phyloP scores from a whole-genome alignment of 2,797 vertebrate genomes.

The Anisognathus igniventris region DNA sequence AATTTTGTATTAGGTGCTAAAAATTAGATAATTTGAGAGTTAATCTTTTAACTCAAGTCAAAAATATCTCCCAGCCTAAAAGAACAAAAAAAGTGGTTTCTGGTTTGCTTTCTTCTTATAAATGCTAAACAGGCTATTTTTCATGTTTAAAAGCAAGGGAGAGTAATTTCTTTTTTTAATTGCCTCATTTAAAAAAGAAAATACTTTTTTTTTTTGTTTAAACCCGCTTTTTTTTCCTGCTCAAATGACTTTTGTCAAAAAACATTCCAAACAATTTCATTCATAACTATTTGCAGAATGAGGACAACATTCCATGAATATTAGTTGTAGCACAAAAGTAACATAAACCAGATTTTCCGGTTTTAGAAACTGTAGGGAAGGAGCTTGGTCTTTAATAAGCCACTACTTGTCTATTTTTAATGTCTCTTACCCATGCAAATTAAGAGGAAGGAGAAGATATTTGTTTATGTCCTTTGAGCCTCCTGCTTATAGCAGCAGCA shows the following conservation, averaged over 20 bases:
- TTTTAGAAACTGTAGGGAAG: neutral
- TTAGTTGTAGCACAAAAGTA: neutral
- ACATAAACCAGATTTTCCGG: neutral
- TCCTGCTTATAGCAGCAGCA: neutral
- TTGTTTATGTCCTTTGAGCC: neutral
- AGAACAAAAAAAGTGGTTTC: neutral
- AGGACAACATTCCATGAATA: neutral
- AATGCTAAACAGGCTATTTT: neutral
- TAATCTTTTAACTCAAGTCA: neutral
- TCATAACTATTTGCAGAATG: neutral
- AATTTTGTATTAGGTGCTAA: neutral
- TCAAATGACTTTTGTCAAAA: neutral
- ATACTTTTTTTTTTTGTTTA: neutral
- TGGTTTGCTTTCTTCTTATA: neutral
- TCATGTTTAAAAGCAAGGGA: neutral
- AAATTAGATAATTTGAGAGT: neutral
- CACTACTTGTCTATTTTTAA: neutral
- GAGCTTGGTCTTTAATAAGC: neutral
- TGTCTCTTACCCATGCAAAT: neutral
- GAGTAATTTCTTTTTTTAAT: neutral
- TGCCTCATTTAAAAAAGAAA: neutral
- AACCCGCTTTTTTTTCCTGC: accelerated
- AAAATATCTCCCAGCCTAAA: neutral
- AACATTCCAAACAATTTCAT: neutral
- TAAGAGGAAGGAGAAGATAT: neutral